These are phyloP conservation scores for Sarcophaga carnaria DNA, from an alignment of 2,888 invertebrate species.

Conservation along the genomic window DNA sequence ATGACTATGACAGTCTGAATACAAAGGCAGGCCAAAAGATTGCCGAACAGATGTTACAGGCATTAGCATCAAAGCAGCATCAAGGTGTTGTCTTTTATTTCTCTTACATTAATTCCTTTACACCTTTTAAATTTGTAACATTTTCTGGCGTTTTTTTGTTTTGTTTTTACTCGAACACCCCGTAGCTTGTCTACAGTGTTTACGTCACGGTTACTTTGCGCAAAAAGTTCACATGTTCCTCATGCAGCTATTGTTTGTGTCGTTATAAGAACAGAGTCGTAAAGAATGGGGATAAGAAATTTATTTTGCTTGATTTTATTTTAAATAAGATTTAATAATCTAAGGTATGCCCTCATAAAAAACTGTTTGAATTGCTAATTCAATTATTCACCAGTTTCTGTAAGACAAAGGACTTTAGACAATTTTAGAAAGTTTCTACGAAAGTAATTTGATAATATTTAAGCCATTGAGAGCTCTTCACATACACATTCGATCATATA, in stretches of 20 bases:
- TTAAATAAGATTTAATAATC: too few relatives aligned
- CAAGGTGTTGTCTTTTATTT: neutral
- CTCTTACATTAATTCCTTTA: neutral
- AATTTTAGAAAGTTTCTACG: too few relatives aligned
- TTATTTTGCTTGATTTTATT: too few relatives aligned
- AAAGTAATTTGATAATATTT: too few relatives aligned
- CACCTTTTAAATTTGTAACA: constrained; percentile 12
- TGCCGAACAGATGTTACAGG: neutral
- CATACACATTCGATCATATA: too few relatives aligned
- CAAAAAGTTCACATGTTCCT: constrained; percentile 14
- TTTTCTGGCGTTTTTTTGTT: neutral
- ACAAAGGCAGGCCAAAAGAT: neutral
- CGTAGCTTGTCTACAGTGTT: neutral
- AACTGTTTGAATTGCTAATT: too few relatives aligned
- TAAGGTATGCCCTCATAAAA: too few relatives aligned
- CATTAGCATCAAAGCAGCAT: neutral
- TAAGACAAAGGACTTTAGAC: too few relatives aligned
- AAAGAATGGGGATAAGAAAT: neutral
- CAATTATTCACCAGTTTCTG: too few relatives aligned
- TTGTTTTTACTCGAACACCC: constrained; percentile 8
- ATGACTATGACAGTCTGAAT: neutral
- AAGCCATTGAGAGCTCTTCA: too few relatives aligned
- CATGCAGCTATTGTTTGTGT: neutral
- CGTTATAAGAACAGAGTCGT: constrained; percentile 4
- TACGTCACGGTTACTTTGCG: constrained; percentile 60